Base-by-base conservation (phyloP, 2,113 vertebrate genomes). In the Emydura subglobosa region DNA sequence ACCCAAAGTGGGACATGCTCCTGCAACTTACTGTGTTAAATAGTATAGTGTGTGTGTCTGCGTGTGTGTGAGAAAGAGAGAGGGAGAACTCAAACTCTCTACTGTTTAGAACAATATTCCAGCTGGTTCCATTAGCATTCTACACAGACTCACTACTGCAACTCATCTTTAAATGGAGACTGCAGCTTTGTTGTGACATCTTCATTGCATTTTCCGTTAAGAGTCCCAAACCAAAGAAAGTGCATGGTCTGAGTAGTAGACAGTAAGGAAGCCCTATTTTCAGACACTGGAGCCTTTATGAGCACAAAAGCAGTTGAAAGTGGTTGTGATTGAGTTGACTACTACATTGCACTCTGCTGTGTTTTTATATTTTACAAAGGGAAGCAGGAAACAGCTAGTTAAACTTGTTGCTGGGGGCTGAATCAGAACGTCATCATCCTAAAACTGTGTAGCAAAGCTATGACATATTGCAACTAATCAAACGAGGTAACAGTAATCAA, bases 121-220 rank as follows among this genome's bases (percentile, higher is more conserved):
- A 93, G 65, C 84, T 95, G 74, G 34, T 92, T 44, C 80, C 76
- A 80, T 50, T 49, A 85, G 16, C 25, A 92, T 85, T 91, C 80
- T 65, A 25, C 3, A 22, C 19, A 85, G 50, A 78, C 47, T 89
- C 84, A 34, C 14, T 34, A 27, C 47, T 92, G 74, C 12, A 79
- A 44, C 31, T 53, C 50, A 65, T 21, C 54, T n/a, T 6, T 83
- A 80, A 27, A 2, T 1, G 9, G 44, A 90, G 89, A 91, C 22
- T 5, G 93, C 21, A 95, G 49, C 4, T 19, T 89, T 95, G 17
- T 80, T 93, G 31, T 59, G 53, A 84, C 21, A 79, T 78, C 7
- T 94, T 91, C 92, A 87, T 78, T 94, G 61, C 74, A 50, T 92
- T 95, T 95, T 91, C 31, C n/a, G n/a, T 90, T 34, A 79, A 93